Conservation (phyloP, 2,797 vertebrate genomes). For the Onychomys torridus region DNA sequence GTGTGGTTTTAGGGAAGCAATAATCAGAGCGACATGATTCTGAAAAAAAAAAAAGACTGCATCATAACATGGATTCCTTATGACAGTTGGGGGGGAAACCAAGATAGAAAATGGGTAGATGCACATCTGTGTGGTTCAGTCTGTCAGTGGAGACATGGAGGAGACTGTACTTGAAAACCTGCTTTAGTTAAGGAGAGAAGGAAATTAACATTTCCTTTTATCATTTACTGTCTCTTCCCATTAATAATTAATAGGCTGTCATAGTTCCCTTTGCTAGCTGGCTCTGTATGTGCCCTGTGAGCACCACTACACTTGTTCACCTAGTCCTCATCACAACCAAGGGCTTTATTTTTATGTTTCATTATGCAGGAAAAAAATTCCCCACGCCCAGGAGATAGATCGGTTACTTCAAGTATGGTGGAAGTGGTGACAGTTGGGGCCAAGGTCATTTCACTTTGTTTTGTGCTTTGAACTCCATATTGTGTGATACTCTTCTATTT, state of each 20-base stretch:
- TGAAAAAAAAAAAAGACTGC: constrained; percentile 70
- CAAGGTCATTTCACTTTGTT: constrained; percentile 62
- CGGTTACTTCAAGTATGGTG: constrained; percentile 25
- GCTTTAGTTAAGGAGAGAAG: constrained; percentile 25
- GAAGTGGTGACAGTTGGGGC: background rate
- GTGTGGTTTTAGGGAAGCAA: constrained; percentile 21
- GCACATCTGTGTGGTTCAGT: background rate
- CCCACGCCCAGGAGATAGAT: constrained; percentile 59
- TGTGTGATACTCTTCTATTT: background rate
- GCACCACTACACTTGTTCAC: constrained; percentile 79
- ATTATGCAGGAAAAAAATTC: constrained; percentile 71
- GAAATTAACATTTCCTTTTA: background rate
- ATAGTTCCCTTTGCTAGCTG: background rate
- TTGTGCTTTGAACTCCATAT: rapidly evolving
- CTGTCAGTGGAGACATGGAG: background rate
- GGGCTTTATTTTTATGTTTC: constrained; percentile 74
- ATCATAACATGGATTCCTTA: constrained; percentile 79
- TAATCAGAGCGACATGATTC: constrained; percentile 55
- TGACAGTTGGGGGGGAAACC: constrained; percentile 66
- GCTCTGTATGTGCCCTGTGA: background rate
- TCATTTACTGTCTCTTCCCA: background rate
- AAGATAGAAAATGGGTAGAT: constrained; percentile 73
- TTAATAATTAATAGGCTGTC: background rate
- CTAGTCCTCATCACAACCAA: constrained; percentile 72
- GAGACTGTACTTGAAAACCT: constrained; percentile 13